phyloP scores from a whole-genome alignment of 2,113 vertebrate species.

The Scomber scombrus region DNA sequence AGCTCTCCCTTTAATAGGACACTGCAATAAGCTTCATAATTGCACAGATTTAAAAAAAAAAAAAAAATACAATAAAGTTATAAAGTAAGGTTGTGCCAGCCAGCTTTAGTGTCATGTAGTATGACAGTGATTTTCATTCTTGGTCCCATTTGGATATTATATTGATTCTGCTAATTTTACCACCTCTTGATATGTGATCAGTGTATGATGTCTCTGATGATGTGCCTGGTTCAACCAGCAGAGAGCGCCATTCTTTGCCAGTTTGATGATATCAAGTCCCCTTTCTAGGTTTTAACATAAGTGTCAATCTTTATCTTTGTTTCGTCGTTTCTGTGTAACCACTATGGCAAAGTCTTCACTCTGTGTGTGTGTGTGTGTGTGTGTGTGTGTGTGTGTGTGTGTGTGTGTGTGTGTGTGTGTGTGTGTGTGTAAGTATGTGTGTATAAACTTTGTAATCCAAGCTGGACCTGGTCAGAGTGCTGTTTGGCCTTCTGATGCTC shows the following conservation, averaged over 20 bases:
- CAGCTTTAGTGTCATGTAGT: too few relatives aligned
- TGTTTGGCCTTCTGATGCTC: slow-evolving; percentile 71
- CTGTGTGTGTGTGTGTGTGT: slow-evolving; percentile 8
- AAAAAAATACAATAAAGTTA: too few relatives aligned
- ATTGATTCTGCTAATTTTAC: too few relatives aligned
- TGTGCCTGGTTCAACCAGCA: slow-evolving; percentile 56
- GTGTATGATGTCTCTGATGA: background rate
- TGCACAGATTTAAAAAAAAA: too few relatives aligned
- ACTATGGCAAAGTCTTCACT: background rate
- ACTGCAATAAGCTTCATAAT: too few relatives aligned
- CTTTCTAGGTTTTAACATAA: slow-evolving; percentile 1
- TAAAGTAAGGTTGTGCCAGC: too few relatives aligned
- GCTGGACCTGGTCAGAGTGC: slow-evolving; percentile 26
- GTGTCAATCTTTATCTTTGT: slow-evolving; percentile 38
- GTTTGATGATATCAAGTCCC: background rate
- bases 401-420: slow-evolving; percentile 37
- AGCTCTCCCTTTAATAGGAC: too few relatives aligned
- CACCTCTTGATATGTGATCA: background rate
- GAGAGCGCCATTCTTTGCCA: slow-evolving; percentile 70
- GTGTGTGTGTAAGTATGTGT: slow-evolving; percentile 18
- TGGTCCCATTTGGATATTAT: too few relatives aligned
- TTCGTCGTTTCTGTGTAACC: slow-evolving; percentile 26
- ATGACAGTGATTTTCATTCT: too few relatives aligned
- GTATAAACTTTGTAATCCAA: slow-evolving; percentile 37
- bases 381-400: slow-evolving; percentile 8